A percentile compares a stretch with the other conserved stretches of the same genome.
phyloP scores from a whole-genome alignment of 1,140 invertebrate species.

The Stegodyphus dumicola region DNA sequence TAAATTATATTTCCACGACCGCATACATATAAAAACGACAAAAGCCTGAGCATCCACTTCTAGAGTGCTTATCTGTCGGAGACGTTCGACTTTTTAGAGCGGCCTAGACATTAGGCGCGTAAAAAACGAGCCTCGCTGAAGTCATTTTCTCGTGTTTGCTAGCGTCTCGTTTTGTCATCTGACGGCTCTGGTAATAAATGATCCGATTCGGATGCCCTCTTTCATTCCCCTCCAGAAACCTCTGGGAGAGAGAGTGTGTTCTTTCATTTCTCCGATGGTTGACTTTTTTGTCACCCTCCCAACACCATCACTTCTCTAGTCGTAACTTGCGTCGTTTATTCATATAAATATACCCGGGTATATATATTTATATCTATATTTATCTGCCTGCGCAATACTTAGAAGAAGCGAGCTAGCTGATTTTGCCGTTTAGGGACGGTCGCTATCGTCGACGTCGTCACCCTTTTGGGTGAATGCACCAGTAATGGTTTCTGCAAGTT shows the following conservation, averaged over 20 bases:
- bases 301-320: background rate
- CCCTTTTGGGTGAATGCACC: no score
- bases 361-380: constrained; percentile 7
- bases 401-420: background rate
- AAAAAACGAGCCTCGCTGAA: constrained; percentile 40
- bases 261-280: constrained; percentile 34
- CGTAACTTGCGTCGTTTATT: constrained; percentile 41
- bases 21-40: constrained; percentile 42
- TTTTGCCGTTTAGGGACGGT: constrained; percentile 20
- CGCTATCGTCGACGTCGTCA: constrained; percentile 10
- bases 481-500: no score
- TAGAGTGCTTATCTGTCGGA: background rate
- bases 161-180: constrained; percentile 39
- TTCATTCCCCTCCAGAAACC: constrained; percentile 12
- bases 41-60: background rate
- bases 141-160: constrained; percentile 38
- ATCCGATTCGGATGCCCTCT: constrained; percentile 4
- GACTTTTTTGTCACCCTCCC: constrained; percentile 32
- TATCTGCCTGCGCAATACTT: constrained; percentile 23
- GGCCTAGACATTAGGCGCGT: constrained; percentile 37
- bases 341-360: constrained; percentile 26
- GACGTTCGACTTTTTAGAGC: background rate
- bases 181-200: constrained; percentile 39
- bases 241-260: constrained; percentile 19
- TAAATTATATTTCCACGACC: constrained; percentile 38